phyloP scores from a whole-genome alignment of 2,797 vertebrate species.

The Enteromius anoplus region DNA sequence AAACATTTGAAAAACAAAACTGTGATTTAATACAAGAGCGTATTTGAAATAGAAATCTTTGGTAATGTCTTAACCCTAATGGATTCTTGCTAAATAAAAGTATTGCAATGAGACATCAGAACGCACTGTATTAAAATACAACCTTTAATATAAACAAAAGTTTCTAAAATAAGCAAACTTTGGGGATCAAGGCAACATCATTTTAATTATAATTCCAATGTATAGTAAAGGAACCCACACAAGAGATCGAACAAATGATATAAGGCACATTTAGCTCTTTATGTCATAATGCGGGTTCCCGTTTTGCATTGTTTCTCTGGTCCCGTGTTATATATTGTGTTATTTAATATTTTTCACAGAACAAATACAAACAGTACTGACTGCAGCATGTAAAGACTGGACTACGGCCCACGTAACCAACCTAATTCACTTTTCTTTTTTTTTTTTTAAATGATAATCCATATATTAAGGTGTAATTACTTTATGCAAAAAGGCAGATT shows the following conservation, averaged over 20 bases:
- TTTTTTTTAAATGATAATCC: neutral
- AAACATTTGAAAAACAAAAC: neutral
- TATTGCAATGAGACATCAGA: slow-evolving; percentile 13
- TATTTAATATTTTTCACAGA: neutral
- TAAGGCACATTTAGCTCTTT: slow-evolving; percentile 50
- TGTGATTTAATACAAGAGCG: neutral
- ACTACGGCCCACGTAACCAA: neutral
- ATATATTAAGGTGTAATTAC: neutral
- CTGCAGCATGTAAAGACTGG: slow-evolving; percentile 6
- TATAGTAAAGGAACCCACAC: neutral
- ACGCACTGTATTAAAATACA: slow-evolving; percentile 46
- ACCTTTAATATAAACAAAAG: slow-evolving; percentile 53
- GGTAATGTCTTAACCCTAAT: neutral
- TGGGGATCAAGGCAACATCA: slow-evolving; percentile 29
- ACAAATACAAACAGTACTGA: neutral
- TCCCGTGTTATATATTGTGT: neutral
- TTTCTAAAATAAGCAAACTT: slow-evolving; percentile 39
- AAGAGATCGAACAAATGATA: slow-evolving; percentile 26
- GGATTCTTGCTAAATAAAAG: too few relatives aligned
- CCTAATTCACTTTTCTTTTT: slow-evolving; percentile 1
- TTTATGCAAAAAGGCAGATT: slow-evolving; percentile 1
- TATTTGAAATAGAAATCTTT: neutral
- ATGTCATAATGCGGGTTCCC: neutral
- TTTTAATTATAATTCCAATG: neutral
- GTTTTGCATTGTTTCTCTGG: neutral